Base-by-base conservation (phyloP, 2,888 invertebrate species). In the Oscheius myriophilus region DNA sequence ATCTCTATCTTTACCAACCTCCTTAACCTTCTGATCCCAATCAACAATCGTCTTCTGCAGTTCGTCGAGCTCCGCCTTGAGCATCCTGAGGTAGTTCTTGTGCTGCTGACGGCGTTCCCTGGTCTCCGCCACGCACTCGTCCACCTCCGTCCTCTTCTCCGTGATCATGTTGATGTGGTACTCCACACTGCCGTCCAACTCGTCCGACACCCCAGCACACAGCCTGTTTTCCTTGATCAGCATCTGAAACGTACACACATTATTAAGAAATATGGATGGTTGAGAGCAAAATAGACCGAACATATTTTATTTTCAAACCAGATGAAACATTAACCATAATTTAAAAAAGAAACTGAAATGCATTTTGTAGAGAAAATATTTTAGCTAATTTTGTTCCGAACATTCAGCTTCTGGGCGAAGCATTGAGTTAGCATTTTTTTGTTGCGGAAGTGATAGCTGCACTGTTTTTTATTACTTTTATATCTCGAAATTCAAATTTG, bases 21-120 rank as follows among this genome's bases (percentile, higher is more conserved):
- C 33, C 33, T 33, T 33, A 9, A 33, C 33, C 33, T 33, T 33
- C 33, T 33, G 16, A n/a, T 61, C 61, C 61, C 61, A 61, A 1
- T 53, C 18, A 11, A 52, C 52, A 41, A 63, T 18, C 14, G 18
- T 23, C 26, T n/a, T n/a, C 25, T 63, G 63, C 23, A 63, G 42
- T 33, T 52, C 63, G 16, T 53, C 53, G 39, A 63, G 63, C 41
- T 63, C 63, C 16, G n/a, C 16, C 53, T 53, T 63, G 18, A 63
- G 51, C 42, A 23, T 39, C 18, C 52, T 12, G 21, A 63, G 42
- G 41, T 53, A 42, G 39, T 39, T 42, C 42, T 63, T 63, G 53
- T 63, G 63, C n/a, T 52, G 63, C 14, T 18, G 23, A 1, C 63
- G 52, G 23, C 63, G 52, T 9, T 41, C 14, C 23, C 53, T 39